Percentiles rank a stretch among this genome's conserved stretches.
Conservation (phyloP, 23 tunicate species). For the Trididemnum clinides region DNA sequence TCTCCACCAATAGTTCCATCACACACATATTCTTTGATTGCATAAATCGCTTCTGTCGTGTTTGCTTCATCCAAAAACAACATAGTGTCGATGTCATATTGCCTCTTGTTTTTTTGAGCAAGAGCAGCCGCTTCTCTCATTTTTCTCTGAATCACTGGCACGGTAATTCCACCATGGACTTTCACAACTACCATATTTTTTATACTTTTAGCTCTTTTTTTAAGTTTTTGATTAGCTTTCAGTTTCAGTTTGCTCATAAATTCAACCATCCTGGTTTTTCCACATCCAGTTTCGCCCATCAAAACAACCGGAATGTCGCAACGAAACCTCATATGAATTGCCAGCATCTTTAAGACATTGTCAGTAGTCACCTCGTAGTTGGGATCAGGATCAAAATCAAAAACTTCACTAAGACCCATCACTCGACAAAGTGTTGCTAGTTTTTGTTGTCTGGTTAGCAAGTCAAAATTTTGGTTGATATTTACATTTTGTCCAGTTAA, state of each 20-base stretch:
- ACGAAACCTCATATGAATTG: slow-evolving; percentile 82
- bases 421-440: slow-evolving; percentile 52
- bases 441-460: slow-evolving; percentile 35
- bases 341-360: slow-evolving; percentile 79
- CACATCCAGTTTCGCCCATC: slow-evolving; percentile 95
- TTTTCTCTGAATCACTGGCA: slow-evolving; percentile 43
- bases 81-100: slow-evolving; percentile 37
- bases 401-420: slow-evolving; percentile 48
- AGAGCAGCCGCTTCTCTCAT: slow-evolving; percentile 28
- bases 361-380: slow-evolving; percentile 84
- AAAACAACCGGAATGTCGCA: slow-evolving; percentile 82
- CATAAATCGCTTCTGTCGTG: slow-evolving; percentile 83
- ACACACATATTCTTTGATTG: slow-evolving; percentile 83
- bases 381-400: slow-evolving; percentile 66
- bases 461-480: slow-evolving; percentile 56
- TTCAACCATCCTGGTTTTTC: slow-evolving; percentile 86
- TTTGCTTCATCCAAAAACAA: slow-evolving; percentile 81
- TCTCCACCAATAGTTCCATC: slow-evolving; percentile 64
- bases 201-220: neutral
- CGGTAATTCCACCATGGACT: slow-evolving; percentile 84
- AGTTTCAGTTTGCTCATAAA: slow-evolving; percentile 77
- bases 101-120: slow-evolving; percentile 7
- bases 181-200: slow-evolving; percentile 69
- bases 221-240: neutral
- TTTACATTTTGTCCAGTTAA: slow-evolving; percentile 54